Evolutionary conservation across 1,140 invertebrate species (phyloP).

Genomic region (Coelopa frigida): DNA sequence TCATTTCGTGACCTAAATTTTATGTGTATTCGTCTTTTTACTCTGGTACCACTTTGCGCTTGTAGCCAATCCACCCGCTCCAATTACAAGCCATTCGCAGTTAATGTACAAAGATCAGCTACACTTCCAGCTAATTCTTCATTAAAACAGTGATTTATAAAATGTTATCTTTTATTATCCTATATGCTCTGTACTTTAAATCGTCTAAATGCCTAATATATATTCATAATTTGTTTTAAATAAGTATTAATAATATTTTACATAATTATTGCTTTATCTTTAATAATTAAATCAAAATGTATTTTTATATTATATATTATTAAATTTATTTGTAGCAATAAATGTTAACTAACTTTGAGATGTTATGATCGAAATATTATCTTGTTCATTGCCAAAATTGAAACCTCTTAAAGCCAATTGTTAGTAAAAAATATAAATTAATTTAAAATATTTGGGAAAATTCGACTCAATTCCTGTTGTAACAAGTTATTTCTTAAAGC

Average conservation of each 20-base stretch:
- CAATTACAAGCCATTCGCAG: constrained; percentile 57
- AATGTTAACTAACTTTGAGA: too few relatives aligned
- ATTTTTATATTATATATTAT: constrained; percentile 6
- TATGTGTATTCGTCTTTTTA: too few relatives aligned
- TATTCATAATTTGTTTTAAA: constrained; percentile 3
- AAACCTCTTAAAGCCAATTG: too few relatives aligned
- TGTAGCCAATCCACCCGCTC: constrained; percentile 59
- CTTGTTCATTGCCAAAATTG: too few relatives aligned
- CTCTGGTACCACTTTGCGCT: too few relatives aligned
- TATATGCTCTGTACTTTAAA: constrained; percentile 1
- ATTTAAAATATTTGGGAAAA: too few relatives aligned
- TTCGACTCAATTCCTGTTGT: too few relatives aligned
- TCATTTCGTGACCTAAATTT: too few relatives aligned
- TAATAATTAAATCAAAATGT: constrained; percentile 3
- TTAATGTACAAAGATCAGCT: constrained; percentile 57
- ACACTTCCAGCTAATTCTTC: constrained; percentile 59
- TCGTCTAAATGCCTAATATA: neutral
- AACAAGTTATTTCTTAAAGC: too few relatives aligned
- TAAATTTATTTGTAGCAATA: too few relatives aligned
- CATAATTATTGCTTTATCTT: constrained; percentile 1
- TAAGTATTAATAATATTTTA: constrained; percentile 4
- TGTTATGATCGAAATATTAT: too few relatives aligned
- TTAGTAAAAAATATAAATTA: too few relatives aligned
- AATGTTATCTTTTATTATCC: constrained; percentile 2
- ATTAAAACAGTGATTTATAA: constrained; percentile 30